A percentile compares a stretch with the other conserved stretches of the same genome.
phyloP scores from a whole-genome alignment of 2,113 vertebrate species.

The Daphoenositta chrysoptera region DNA sequence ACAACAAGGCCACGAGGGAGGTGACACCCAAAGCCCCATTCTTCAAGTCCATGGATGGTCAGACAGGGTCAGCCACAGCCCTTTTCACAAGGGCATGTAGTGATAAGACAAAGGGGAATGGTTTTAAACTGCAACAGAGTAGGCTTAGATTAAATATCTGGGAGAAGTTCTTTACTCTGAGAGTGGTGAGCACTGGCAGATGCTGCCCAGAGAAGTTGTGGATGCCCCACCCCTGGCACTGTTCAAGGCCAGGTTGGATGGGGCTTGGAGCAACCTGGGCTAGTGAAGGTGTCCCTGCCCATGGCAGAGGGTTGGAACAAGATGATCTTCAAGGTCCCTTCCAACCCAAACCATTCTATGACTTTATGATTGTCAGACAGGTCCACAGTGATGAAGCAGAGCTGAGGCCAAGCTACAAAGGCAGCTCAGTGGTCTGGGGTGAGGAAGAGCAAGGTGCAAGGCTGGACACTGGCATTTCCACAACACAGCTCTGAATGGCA shows the following conservation, averaged over 20 bases:
- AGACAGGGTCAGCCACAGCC: neutral
- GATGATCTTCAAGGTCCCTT: neutral
- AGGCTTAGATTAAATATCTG: neutral
- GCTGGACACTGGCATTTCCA: neutral
- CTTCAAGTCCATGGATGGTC: neutral
- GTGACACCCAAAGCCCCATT: neutral
- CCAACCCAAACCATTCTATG: neutral
- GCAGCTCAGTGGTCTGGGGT: neutral
- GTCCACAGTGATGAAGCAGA: neutral
- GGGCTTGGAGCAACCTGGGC: fast-evolving
- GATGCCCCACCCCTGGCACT: neutral
- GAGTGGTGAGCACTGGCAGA: neutral
- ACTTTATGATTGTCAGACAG: neutral
- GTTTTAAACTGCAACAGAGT: neutral
- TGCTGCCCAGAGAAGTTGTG: neutral
- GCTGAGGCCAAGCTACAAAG: neutral
- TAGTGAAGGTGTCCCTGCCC: neutral
- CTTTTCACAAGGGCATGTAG: neutral
- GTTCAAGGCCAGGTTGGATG: neutral
- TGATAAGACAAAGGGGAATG: neutral
- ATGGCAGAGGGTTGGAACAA: neutral
- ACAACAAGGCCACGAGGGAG: neutral
- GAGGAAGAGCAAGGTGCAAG: neutral
- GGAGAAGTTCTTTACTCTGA: neutral
- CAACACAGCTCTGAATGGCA: neutral